Base-by-base conservation (phyloP, 2,113 vertebrate species). In the Mustela lutreola region DNA sequence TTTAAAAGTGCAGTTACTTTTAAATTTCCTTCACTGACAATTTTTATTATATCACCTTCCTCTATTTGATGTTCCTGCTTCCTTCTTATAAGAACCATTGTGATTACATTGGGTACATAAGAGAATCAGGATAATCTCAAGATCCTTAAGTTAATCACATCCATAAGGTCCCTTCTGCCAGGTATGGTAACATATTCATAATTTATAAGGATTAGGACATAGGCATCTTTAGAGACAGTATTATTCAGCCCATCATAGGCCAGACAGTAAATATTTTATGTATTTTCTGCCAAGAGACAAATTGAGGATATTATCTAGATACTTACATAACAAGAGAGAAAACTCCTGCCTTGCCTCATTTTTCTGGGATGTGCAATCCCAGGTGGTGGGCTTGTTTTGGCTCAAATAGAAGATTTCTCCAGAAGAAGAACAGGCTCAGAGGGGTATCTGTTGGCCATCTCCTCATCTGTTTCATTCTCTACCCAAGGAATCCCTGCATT, bases 361-460 rank as follows among this genome's bases (percentile, higher is more conserved):
- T 67, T 56, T 4, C 56, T 24, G 14, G 28, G 14, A 1, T 33
- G 10, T 2, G 10, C 15, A 11, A 36, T 70, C 19, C 19, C 65
- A 79, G 39, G 2, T 36, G 21, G 15, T 56, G 6, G 11, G 15
- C 4, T 0, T 58, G n/a, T 36, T 48, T 42, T 73, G 31, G 14
- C 11, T 42, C 16, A 60, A 18, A 2, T 60, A 31, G 11, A 94
- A 31, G 79, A 53, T 48, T n/a, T 50, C 65, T 81, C 9, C 50
- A 63, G 19, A 93, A 85, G 15, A 93, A 85, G 3, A 76, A 19
- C 1, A 58, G 31, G 21, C 3, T 19, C 1, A 5, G 19, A 7
- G 2, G 7, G 15, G 7, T 19, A 45, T 5, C 19, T 60, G 6
- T 3, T 79, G 6, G 7, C 1, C 36, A 2, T 14, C 5, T 4